Conservation (phyloP, 2,797 vertebrate genomes). For the Neopelma chrysocephalum region DNA sequence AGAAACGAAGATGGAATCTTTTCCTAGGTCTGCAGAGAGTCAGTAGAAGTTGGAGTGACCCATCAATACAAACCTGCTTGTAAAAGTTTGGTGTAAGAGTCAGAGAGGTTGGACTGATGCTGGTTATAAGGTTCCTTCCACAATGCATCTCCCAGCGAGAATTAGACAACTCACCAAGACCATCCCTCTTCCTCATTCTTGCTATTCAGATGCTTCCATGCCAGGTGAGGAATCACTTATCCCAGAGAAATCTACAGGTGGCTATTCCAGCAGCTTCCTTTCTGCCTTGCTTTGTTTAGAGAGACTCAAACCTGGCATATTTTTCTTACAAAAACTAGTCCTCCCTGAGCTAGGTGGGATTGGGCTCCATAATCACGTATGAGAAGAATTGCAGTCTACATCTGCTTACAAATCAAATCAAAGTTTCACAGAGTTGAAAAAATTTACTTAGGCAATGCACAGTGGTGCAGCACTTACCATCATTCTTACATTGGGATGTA, state of each 20-base stretch:
- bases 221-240: background rate
- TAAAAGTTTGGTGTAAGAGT: background rate
- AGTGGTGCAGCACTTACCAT: too few relatives aligned
- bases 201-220: too few relatives aligned
- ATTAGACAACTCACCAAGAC: background rate
- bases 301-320: background rate
- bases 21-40: background rate
- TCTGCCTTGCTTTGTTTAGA: background rate
- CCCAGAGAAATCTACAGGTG: background rate
- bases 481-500: too few relatives aligned
- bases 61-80: background rate
- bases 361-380: too few relatives aligned
- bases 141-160: background rate
- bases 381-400: too few relatives aligned
- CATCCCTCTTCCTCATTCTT: background rate
- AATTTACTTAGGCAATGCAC: too few relatives aligned
- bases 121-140: background rate
- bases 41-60: background rate
- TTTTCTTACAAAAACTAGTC: too few relatives aligned
- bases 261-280: background rate
- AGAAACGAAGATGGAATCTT: background rate
- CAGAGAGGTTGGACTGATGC: background rate
- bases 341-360: too few relatives aligned
- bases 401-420: too few relatives aligned
- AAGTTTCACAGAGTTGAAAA: too few relatives aligned